A percentile compares a stretch with the other conserved stretches of the same genome.
Conservation (phyloP, 2,888 invertebrate genomes). For the Thyatira batis region DNA sequence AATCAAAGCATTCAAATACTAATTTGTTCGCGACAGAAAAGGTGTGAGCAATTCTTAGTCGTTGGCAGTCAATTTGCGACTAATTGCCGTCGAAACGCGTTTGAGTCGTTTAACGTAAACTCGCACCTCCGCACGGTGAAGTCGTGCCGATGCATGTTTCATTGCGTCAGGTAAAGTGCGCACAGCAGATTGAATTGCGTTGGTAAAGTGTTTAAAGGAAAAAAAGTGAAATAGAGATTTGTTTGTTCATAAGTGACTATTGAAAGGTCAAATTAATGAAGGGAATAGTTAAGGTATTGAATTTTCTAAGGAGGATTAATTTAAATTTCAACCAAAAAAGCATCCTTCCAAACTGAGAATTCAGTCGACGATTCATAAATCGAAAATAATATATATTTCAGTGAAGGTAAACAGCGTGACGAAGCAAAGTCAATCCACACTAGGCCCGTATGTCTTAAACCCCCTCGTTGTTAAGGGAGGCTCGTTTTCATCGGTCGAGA, state of each 20-base stretch:
- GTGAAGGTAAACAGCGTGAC: no score
- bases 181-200: constrained; percentile 11
- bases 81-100: constrained; percentile 19
- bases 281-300: no score
- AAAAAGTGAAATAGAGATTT: constrained; percentile 2
- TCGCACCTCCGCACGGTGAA: constrained; percentile 20
- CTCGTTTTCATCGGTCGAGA: no score
- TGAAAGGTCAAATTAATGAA: no score
- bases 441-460: no score
- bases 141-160: constrained; percentile 15
- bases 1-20: not conserved
- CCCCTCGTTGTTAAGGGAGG: no score
- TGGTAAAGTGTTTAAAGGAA: constrained; percentile 4
- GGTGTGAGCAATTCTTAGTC: not conserved
- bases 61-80: constrained; percentile 15
- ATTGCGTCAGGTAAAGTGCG: constrained; percentile 10
- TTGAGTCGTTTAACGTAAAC: constrained; percentile 14
- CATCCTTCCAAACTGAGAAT: no score
- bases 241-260: not conserved
- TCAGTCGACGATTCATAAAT: no score
- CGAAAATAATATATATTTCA: no score
- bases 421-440: no score
- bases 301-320: no score
- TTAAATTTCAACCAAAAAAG: no score
- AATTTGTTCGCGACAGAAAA: not conserved